A percentile compares a stretch with the other conserved stretches of the same genome.
These are phyloP conservation scores for Abramis brama DNA, from an alignment of 2,113 vertebrate species.

Conservation along the genomic window DNA sequence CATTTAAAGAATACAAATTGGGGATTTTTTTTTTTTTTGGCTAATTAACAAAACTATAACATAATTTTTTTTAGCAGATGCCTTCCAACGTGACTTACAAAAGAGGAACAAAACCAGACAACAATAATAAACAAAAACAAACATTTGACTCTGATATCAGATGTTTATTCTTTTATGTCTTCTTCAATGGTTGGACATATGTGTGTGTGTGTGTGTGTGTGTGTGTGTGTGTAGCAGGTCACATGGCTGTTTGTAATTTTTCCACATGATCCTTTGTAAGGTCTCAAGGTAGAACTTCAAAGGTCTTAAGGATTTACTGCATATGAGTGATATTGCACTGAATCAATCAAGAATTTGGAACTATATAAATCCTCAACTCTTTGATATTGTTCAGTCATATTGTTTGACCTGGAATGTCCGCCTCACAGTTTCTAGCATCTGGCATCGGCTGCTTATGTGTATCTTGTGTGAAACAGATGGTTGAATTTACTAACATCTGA, in stretches of 20 bases:
- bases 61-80: too few relatives aligned
- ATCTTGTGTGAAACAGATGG: conserved; percentile 64
- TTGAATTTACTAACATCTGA: conserved; percentile 58
- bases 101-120: not conserved
- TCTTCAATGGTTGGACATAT: not conserved
- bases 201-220: conserved; percentile 4
- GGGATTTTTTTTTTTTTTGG: not conserved
- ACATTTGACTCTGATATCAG: too few relatives aligned
- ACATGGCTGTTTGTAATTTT: not conserved
- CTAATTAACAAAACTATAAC: not conserved
- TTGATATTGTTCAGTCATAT: not conserved
- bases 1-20: not conserved
- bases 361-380: not conserved
- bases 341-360: not conserved
- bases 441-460: conserved; percentile 34
- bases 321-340: not conserved
- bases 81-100: not conserved
- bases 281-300: not conserved
- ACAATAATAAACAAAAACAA: not conserved
- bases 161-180: too few relatives aligned
- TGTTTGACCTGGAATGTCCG: not conserved
- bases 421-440: conserved; percentile 41
- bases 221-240: not conserved
- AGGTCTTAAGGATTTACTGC: conserved; percentile 1
- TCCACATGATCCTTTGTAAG: not conserved